Percentiles rank a stretch among this genome's conserved stretches.
Conservation (phyloP, 2,888 invertebrate species). For the Electrophaes corylata region DNA sequence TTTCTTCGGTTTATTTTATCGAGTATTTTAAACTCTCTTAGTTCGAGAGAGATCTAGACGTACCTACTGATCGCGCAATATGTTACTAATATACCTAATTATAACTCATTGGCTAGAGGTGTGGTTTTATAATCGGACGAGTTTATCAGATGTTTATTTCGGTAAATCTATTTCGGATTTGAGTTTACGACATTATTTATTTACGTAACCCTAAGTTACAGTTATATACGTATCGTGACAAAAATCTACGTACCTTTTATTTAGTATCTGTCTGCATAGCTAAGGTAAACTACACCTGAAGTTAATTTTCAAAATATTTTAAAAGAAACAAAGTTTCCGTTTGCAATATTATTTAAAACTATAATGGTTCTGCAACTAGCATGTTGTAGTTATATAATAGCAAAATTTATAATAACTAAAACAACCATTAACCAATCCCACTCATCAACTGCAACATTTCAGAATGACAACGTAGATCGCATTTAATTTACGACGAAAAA, state of each 20-base stretch:
- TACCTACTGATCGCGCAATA: slow-evolving; percentile 27
- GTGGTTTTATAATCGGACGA: slow-evolving; percentile 44
- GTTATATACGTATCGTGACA: slow-evolving; percentile 16
- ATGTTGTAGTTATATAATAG: no score
- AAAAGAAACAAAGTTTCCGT: no score
- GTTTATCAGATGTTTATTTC: slow-evolving; percentile 41
- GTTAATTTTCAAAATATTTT: no score
- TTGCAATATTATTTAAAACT: no score
- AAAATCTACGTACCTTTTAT: background rate
- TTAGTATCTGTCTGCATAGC: background rate
- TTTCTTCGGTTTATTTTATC: slow-evolving; percentile 25
- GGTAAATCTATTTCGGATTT: slow-evolving; percentile 35
- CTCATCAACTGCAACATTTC: slow-evolving; percentile 24
- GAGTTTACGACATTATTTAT: slow-evolving; percentile 34
- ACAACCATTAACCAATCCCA: slow-evolving; percentile 4
- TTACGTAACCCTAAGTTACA: slow-evolving; percentile 25
- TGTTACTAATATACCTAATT: slow-evolving; percentile 39
- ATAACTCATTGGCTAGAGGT: slow-evolving; percentile 43
- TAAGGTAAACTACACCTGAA: no score
- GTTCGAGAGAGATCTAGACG: slow-evolving; percentile 8
- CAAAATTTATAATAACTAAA: background rate
- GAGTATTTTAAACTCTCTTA: slow-evolving; percentile 29
- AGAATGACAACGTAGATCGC: slow-evolving; percentile 35
- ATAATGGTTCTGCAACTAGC: no score
- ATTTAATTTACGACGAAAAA: slow-evolving; percentile 36